Conservation (phyloP, 2,113 vertebrate genomes). For the Megaleporinus macrocephalus region DNA sequence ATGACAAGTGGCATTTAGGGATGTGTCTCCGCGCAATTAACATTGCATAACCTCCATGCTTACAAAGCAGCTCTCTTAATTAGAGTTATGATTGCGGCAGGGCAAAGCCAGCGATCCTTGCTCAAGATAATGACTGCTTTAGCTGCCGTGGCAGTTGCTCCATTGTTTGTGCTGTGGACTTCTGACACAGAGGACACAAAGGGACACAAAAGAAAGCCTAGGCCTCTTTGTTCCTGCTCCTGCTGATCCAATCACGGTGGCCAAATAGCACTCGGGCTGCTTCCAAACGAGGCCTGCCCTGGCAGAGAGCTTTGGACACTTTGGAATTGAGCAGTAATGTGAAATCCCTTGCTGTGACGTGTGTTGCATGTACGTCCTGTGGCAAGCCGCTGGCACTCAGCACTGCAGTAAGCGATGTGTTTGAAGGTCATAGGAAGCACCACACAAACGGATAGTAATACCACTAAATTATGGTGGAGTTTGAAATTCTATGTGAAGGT, state of each 20-base stretch:
- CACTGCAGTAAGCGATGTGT: neutral
- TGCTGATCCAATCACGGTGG: constrained; percentile 70
- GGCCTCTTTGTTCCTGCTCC: constrained; percentile 71
- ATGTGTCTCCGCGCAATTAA: constrained; percentile 67
- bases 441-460: neutral
- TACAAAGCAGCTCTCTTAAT: constrained; percentile 81
- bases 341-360: constrained; percentile 44
- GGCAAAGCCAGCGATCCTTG: constrained; percentile 71
- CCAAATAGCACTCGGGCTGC: constrained; percentile 71
- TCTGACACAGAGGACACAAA: constrained; percentile 77
- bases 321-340: constrained; percentile 59
- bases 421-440: neutral
- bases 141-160: constrained; percentile 60
- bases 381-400: constrained; percentile 13
- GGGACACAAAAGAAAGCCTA: constrained; percentile 67
- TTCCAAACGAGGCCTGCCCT: constrained; percentile 59
- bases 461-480: neutral
- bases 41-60: constrained; percentile 75
- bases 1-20: constrained; percentile 72
- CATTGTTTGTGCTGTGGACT: constrained; percentile 70
- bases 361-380: neutral
- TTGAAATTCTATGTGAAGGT: no score
- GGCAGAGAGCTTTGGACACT: neutral
- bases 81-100: constrained; percentile 76
- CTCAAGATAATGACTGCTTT: constrained; percentile 70